A percentile compares a stretch with the other conserved stretches of the same genome.
These are phyloP conservation scores for Euproctis similis DNA, from an alignment of 2,888 invertebrate species.

Conservation along the genomic window DNA sequence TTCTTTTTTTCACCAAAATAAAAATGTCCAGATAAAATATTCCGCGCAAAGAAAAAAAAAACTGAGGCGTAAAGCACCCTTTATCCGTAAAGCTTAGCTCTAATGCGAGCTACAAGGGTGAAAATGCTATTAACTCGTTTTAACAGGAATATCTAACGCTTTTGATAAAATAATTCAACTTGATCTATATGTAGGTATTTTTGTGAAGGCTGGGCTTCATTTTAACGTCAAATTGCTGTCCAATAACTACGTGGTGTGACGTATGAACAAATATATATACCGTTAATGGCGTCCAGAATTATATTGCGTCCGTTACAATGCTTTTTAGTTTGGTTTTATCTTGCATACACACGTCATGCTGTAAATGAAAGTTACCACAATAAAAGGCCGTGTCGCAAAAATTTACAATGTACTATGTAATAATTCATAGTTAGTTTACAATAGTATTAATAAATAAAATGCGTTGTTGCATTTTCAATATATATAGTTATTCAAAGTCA, in stretches of 20 bases:
- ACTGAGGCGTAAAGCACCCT: constrained; percentile 19
- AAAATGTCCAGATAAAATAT: constrained; percentile 8
- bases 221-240: constrained; percentile 32
- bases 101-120: constrained; percentile 15
- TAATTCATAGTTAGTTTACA: too few species aligned
- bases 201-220: constrained; percentile 25
- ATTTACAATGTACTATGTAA: too few species aligned
- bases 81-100: constrained; percentile 18
- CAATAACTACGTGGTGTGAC: constrained; percentile 34
- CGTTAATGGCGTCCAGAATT: constrained; percentile 50
- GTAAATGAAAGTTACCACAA: constrained; percentile 7
- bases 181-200: constrained; percentile 17
- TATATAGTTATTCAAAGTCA: too few species aligned
- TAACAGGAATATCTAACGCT: constrained; percentile 13
- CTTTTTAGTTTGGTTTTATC: constrained; percentile 26
- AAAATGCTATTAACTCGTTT: constrained; percentile 16
- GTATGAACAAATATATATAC: constrained; percentile 60
- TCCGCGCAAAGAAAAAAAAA: constrained; percentile 14
- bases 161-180: constrained; percentile 21
- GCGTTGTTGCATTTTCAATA: too few species aligned
- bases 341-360: constrained; percentile 15
- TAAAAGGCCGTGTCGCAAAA: too few species aligned
- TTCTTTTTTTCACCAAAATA: too few species aligned
- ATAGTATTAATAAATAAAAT: too few species aligned
- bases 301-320: constrained; percentile 37